Evolutionary conservation across 1,140 invertebrate genomes (phyloP), one percentile per base, ranked within the genome.

Genomic region (Drosophila serrata): DNA sequence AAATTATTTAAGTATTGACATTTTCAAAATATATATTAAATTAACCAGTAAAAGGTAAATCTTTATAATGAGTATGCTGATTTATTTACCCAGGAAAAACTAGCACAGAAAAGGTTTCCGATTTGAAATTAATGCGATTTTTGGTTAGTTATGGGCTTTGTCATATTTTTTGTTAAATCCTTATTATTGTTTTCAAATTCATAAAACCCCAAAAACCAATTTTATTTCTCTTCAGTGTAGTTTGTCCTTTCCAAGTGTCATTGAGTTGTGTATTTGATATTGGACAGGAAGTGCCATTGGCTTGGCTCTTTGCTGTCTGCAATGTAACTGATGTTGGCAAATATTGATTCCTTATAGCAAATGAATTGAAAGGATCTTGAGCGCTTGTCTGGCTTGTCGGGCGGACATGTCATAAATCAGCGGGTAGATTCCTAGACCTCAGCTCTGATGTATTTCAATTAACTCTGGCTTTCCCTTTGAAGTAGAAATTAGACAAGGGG

Each of bases 321-420:
- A 11, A 29, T 27, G 35, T 22, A 31, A 40, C 22, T 43, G 65
- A 22, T 67, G 76, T 61, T 80, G 74, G 84, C 64, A 77, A 87
- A 88, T 86, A 86, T 90, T 90, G 85, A 81, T 81, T 62, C 48
- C 64, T 81, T 75, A 73, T 63, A 64, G 62, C 85, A 90, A 90
- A 70, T 88, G 53, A 82, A 82, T 76, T 77, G 76, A 67, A 74
- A 43, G 63, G 62, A 87, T 87, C 65, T 33, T 22, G 65, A 17
- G 8, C 73, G 61, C 27, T 46, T 53, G 58, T 29, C 48, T 19
- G 22, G 42, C 62, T n/a, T n/a, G n/a, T n/a, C n/a, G n/a, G 48
- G 40, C 67, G 46, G 68, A 49, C 51, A 39, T 59, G 67, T 58
- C 68, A 72, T 62, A 53, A 75, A 62, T 75, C 73, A 65, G 22